These are phyloP conservation scores for Drosophila anceps DNA, from an alignment of 2,888 invertebrate species.

Conservation along the genomic window DNA sequence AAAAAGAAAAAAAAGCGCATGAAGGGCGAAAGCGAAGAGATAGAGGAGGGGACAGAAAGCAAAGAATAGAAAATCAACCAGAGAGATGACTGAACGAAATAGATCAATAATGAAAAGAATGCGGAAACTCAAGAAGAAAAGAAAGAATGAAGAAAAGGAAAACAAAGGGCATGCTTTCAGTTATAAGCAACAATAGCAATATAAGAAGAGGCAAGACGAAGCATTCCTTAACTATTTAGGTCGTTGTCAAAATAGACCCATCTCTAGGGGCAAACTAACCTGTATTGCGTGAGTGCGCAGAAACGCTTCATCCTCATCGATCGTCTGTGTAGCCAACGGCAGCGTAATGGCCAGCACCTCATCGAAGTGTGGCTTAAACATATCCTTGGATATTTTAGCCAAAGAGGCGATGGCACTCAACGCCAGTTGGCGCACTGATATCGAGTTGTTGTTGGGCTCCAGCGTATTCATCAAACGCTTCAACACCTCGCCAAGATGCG, in stretches of 20 bases:
- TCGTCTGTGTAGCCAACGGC: neutral
- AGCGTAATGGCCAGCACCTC: neutral
- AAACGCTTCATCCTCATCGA: neutral
- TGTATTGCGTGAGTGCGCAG: neutral
- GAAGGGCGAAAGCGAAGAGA: neutral
- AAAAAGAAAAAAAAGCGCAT: too few species aligned
- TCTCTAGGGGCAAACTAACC: neutral
- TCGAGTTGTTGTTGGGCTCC: neutral
- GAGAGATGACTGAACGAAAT: neutral
- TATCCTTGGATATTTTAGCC: neutral
- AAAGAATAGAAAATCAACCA: neutral
- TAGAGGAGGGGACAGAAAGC: neutral
- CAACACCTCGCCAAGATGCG: neutral
- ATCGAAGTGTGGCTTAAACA: constrained; percentile 5
- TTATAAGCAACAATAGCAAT: too few species aligned
- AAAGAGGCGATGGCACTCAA: neutral
- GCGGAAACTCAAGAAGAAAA: neutral
- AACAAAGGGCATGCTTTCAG: too few species aligned
- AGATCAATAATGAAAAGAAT: neutral
- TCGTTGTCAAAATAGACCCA: neutral
- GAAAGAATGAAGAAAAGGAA: too few species aligned
- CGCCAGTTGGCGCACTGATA: constrained; percentile 1
- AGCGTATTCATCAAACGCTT: neutral
- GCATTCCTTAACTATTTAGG: too few species aligned
- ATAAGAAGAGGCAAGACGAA: too few species aligned